Conservation (phyloP, 2,113 vertebrate species). For the Pagrus major region DNA sequence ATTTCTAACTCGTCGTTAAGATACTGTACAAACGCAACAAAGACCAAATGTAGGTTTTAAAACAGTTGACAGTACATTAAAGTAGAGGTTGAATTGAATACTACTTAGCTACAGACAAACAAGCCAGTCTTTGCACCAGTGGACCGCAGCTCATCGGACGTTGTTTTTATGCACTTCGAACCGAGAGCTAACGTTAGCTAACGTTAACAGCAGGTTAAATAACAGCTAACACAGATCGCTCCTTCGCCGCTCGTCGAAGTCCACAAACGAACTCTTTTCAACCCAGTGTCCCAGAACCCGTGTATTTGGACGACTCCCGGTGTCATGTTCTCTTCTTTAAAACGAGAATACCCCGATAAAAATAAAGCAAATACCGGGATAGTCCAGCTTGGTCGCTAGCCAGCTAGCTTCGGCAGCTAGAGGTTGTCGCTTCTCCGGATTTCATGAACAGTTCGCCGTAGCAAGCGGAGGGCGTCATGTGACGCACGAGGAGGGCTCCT, state of each 20-base stretch:
- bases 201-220: conserved; percentile 1
- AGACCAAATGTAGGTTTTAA: not conserved
- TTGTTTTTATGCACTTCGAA: conserved; percentile 50
- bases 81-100: rapidly evolving
- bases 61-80: rapidly evolving
- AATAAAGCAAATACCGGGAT: not conserved
- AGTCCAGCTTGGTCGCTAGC: conserved; percentile 33
- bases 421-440: conserved; percentile 43
- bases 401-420: conserved; percentile 58
- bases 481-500: not conserved
- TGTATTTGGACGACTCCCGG: not conserved
- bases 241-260: not conserved
- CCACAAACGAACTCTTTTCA: not conserved
- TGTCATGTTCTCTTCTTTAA: not conserved
- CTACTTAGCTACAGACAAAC: not conserved
- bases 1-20: not conserved
- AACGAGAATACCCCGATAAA: not conserved
- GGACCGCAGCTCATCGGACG: conserved; percentile 8
- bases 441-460: conserved; percentile 17
- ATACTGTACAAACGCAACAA: not conserved
- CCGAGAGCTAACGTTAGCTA: conserved; percentile 49
- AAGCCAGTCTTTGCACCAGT: not conserved
- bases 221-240: not conserved
- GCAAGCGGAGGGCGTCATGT: conserved; percentile 50
- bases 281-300: not conserved